Base-by-base conservation (phyloP, 2,888 invertebrate genomes). In the Caenorhabditis sinica region DNA sequence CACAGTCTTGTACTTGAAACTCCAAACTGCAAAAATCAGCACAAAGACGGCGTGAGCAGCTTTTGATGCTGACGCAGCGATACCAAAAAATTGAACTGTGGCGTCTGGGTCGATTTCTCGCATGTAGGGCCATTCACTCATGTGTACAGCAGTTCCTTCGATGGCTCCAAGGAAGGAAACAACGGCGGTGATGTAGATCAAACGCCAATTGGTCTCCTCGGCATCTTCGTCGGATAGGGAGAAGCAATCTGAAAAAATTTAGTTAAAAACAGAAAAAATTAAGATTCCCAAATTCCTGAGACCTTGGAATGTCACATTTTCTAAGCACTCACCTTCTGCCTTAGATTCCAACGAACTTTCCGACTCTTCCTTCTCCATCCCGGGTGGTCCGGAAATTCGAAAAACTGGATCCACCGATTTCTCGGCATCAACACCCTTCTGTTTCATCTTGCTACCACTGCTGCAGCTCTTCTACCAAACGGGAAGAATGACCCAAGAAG, bases 51-150 rank as follows among this genome's bases (percentile, higher is more conserved):
- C 85, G 20, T 85, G 85, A 28, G 82, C 85, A 1, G 82, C 82
- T 75, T 82, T 82, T 6, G 85, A 85, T 0, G 72, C 72, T 3
- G 82, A 79, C 9, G 69, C 79, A n/a, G 79, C 82, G 30, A 85
- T 68, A 53, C 85, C 85, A 43, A 85, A 82, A 43, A 85, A 85
- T 61, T 82, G 63, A n/a, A 82, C 82, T 6, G 85, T 85, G 17
- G 85, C 74, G 9, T 80, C 79, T 13, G 82, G 82, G 43, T 85
- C 85, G 33, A 84, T 82, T 65, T 84, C 33, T 33, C 75, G 25
- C 84, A 84, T 84, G 33, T 84, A 84, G 1, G 84, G 84, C 84
- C 84, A 84, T 69, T 84, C 84, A 36, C 80, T 80, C 84, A 84
- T 84, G 51, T 84, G 84, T 9, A 84, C 80, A 8, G 80, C 84